These are phyloP conservation scores for Diarsia rubi DNA, from an alignment of 2,888 invertebrate species.

Conservation along the genomic window DNA sequence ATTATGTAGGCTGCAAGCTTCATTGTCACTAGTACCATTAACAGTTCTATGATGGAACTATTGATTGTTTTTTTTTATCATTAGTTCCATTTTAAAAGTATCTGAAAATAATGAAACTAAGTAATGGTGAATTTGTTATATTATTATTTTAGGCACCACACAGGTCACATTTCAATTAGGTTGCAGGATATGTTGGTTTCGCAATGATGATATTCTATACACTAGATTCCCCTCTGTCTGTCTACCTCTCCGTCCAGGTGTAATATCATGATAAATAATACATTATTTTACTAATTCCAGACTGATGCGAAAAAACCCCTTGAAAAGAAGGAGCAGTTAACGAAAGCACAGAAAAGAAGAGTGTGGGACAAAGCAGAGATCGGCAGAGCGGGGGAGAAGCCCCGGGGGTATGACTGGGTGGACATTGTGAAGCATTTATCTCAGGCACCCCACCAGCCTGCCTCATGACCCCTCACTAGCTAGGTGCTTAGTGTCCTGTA, in stretches of 20 bases:
- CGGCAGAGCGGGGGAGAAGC: constrained; percentile 94
- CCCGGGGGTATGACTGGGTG: constrained; percentile 98
- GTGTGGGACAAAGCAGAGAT: constrained; percentile 96
- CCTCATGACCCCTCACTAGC: constrained; percentile 76
- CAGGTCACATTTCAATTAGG: not conserved
- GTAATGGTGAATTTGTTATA: no score
- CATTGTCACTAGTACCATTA: no score
- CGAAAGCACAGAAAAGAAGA: constrained; percentile 97
- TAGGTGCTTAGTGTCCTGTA: not conserved
- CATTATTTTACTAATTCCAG: constrained; percentile 70
- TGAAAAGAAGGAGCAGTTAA: constrained; percentile 95
- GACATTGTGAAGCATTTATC: constrained; percentile 99
- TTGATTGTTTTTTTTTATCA: no score
- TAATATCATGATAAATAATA: not conserved
- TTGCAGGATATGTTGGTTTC: not conserved
- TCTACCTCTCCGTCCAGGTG: not conserved
- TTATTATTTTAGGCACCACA: no score
- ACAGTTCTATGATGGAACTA: no score
- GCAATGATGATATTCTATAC: not conserved
- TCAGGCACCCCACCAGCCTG: constrained; percentile 89
- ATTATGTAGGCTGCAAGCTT: no score
- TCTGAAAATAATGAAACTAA: no score
- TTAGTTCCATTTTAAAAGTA: no score
- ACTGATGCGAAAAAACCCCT: constrained; percentile 88
- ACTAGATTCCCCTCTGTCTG: not conserved